Percentiles rank a stretch among this genome's conserved stretches.
Conservation (phyloP, 2,797 vertebrate species). For the Typhlichthys eigenmanni region DNA sequence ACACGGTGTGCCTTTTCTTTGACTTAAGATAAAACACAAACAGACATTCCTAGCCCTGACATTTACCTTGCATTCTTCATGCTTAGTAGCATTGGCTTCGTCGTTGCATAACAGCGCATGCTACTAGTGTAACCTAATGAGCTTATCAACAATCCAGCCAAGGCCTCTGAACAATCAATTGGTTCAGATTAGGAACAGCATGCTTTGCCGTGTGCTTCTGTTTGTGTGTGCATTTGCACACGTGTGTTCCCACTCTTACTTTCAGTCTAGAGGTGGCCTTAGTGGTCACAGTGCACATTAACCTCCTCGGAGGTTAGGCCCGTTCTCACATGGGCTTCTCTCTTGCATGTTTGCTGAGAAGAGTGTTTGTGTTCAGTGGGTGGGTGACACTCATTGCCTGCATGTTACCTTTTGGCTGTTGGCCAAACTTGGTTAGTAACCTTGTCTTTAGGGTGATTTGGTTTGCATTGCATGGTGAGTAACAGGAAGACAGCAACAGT, state of each 20-base stretch:
- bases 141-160: constrained; percentile 60
- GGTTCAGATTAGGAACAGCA: constrained; percentile 73
- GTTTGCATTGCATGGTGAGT: not conserved
- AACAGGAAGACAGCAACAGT: not conserved
- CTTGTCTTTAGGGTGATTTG: not conserved
- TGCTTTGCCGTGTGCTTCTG: constrained; percentile 63
- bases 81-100: constrained; percentile 26
- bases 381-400: not conserved
- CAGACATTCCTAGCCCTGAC: not conserved
- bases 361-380: constrained; percentile 12
- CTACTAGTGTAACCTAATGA: constrained; percentile 59
- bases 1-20: not conserved
- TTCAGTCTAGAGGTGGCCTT: constrained; percentile 16
- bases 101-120: constrained; percentile 41
- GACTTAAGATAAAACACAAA: not conserved
- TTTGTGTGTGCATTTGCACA: not conserved
- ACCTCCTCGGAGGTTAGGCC: constrained; percentile 18
- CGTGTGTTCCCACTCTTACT: not conserved
- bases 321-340: constrained; percentile 7
- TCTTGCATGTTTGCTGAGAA: not conserved
- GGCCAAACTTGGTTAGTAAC: not conserved
- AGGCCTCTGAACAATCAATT: constrained; percentile 55
- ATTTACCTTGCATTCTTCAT: constrained; percentile 9
- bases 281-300: constrained; percentile 24
- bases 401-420: not conserved